These are phyloP conservation scores for Ladona fulva DNA, from an alignment of 1,140 invertebrate genomes.

Conservation along the genomic window DNA sequence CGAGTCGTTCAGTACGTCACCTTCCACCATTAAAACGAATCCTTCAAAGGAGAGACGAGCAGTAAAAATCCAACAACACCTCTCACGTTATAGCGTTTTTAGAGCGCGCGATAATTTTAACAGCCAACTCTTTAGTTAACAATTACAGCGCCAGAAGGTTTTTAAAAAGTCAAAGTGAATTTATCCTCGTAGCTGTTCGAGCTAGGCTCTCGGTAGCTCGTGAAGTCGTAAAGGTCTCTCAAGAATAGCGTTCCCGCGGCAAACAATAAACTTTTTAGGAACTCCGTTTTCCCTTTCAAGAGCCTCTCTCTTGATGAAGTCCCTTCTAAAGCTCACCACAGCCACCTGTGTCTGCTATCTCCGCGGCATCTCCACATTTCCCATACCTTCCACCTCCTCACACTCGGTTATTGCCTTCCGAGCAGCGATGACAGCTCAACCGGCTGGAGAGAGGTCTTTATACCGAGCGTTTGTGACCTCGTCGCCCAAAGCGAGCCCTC, in stretches of 20 bases:
- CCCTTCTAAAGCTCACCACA: not conserved
- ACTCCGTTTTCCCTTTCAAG: not conserved
- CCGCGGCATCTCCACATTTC: not conserved
- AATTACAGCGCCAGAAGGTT: too few relatives aligned
- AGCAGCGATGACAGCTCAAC: not conserved
- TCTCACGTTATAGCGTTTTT: too few relatives aligned
- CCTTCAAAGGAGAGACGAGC: too few relatives aligned
- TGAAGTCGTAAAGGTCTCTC: too few relatives aligned
- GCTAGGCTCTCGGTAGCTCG: too few relatives aligned
- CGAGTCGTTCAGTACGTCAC: too few relatives aligned
- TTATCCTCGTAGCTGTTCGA: too few relatives aligned
- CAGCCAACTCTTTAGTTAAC: too few relatives aligned
- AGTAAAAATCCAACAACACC: too few relatives aligned
- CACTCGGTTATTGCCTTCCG: not conserved
- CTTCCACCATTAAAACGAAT: too few relatives aligned
- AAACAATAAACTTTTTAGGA: conserved; percentile 2
- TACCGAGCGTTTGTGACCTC: not conserved
- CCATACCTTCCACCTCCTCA: not conserved
- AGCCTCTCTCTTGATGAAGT: not conserved
- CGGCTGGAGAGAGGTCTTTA: not conserved
- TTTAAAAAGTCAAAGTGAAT: too few relatives aligned
- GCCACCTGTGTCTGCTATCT: not conserved
- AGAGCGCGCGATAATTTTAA: too few relatives aligned
- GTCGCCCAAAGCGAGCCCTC: not conserved
- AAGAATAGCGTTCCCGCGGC: not conserved